Evolutionary conservation across 2,113 vertebrate species (phyloP), one percentile per base, ranked within the genome.

Genomic region (Passer domesticus): DNA sequence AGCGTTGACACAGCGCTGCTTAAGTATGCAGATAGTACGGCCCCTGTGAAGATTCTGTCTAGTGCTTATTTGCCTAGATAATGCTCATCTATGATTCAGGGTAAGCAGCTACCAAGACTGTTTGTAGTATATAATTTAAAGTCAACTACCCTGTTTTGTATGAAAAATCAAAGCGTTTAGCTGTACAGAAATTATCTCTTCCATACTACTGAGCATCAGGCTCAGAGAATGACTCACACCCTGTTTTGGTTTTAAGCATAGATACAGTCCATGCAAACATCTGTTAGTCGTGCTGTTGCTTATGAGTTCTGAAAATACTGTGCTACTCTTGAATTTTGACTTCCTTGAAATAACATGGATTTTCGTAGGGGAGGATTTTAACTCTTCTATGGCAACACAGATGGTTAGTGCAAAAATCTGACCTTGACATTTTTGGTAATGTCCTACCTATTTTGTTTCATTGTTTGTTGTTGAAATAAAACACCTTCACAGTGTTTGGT

Each of bases 131-230:
- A 12, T 59, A 41, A 19, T 89, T 89, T 80, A 47, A 94, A 94
- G 46, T 24, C 59, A 94, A 24, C 31, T 22, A n/a, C 7, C 9
- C 19, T 84, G 22, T 83, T 63, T 64, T 52, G n/a, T 44, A 50
- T 13, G 25, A 68, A 37, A 31, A 76, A 50, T 30, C 46, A 35
- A 64, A 76, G 28, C 47, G 44, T 81, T 66, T 67, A 82, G 11
- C 41, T 85, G 21, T 49, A 49, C 47, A 77, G 31, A 87, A 91
- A n/a, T 81, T 1, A 5, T 59, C 13, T 87, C 22, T 83, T 80
- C 68, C 59, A 41, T 60, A 8, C 10, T 53, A 13, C 52, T 75
- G 52, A 69, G 55, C 2, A 2, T 66, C 0, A 0, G 43, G 56
- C 37, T 77, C 43, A 41, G 68, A 62, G 43, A 73, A 86, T 87